Percentiles rank a stretch among this genome's conserved stretches.
Evolutionary conservation across 2,113 vertebrate species (phyloP).

Genomic region (Pygoscelis adeliae): DNA sequence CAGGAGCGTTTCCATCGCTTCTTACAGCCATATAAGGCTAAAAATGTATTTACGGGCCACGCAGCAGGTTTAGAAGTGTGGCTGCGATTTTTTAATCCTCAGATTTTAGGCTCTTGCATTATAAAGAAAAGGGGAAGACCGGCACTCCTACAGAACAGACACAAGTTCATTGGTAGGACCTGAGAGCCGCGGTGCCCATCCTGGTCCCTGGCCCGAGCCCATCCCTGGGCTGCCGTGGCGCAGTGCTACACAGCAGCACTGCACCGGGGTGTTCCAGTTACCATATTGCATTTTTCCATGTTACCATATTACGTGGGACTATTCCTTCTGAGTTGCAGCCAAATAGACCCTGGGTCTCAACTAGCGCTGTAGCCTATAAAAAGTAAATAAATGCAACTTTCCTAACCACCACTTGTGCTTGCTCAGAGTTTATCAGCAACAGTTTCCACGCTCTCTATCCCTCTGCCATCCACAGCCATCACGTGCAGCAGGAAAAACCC

Average conservation of each 20-base stretch:
- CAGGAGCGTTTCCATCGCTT: neutral
- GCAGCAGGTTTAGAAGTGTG: neutral
- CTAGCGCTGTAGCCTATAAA: neutral
- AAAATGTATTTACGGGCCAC: neutral
- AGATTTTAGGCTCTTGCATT: neutral
- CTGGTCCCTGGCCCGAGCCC: neutral
- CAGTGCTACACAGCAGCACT: fast-evolving
- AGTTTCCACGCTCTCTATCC: fast-evolving
- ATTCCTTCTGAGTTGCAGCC: neutral
- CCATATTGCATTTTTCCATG: too few species aligned
- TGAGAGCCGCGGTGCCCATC: fast-evolving
- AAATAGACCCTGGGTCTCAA: neutral
- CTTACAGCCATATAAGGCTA: neutral
- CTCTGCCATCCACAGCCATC: neutral
- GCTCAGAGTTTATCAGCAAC: neutral
- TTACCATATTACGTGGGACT: fast-evolving
- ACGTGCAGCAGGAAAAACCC: neutral
- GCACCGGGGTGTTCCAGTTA: neutral
- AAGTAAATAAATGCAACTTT: neutral
- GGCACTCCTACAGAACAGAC: fast-evolving
- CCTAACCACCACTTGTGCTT: neutral
- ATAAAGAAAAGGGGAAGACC: neutral
- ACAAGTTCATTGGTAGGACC: fast-evolving
- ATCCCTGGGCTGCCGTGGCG: neutral
- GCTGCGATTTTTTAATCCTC: neutral